Evolutionary conservation across 2,113 vertebrate species (phyloP), one percentile per base, ranked within the genome.

Genomic region (Ardeotis arabs): DNA sequence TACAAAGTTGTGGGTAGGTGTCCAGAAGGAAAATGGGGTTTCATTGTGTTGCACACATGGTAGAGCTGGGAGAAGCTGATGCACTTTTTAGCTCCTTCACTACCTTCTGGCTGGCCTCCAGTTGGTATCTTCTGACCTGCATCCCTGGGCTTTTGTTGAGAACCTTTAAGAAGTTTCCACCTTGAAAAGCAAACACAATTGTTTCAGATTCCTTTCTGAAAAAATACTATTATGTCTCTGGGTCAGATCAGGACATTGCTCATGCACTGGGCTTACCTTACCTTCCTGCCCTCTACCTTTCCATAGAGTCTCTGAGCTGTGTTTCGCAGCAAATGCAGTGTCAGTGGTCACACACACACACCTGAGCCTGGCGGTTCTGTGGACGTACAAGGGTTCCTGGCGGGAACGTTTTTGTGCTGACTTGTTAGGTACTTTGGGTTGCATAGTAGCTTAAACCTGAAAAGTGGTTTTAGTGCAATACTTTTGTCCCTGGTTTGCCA

Each of bases 51-150:
- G 23, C 21, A 4, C 4, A 0, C 39, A 49, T 0, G 2, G 18
- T 35, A 44, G 60, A 5, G 1, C 8, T 89, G 79, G n/a, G 35
- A 72, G 35, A 60, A 75, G 33, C 52, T 64, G 56, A 20, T 78
- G 17, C 13, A 17, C 33, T 55, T 90, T 90, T 76, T 39, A 82
- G 18, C 27, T 17, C 14, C 9, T 29, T 89, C 15, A 3, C 28
- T 29, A 2, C 66, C 0, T 0, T 23, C 47, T 67, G 28, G 11
- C 12, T 55, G 55, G 39, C 4, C 3, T 55, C 55, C 29, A 7
- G 33, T 63, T 78, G 28, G 9, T 69, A 2, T 68, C 68, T 72
- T 78, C 86, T 81, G 58, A 78, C 20, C 35, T 62, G 31, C 35
- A 12, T 87, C 66, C 31, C 69, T 68, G 62, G 35, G 19, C 45